A percentile compares a stretch with the other conserved stretches of the same genome.
These are phyloP conservation scores for Nanger granti DNA, from an alignment of 2,113 vertebrate genomes.

Conservation along the genomic window DNA sequence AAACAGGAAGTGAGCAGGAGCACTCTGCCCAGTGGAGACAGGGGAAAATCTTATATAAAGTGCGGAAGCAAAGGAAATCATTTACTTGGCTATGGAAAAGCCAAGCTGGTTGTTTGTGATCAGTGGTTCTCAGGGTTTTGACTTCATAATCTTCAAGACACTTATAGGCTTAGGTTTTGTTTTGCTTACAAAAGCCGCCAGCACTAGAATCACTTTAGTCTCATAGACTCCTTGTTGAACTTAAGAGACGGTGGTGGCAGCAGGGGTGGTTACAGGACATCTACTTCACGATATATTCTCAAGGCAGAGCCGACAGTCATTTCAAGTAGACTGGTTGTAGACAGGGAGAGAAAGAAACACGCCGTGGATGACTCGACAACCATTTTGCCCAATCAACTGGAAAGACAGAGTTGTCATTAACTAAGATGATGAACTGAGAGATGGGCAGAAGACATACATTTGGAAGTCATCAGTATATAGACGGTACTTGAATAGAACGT, in stretches of 20 bases:
- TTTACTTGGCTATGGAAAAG: background rate
- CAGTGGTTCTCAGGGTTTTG: background rate
- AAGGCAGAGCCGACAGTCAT: background rate
- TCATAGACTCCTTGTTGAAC: too few species aligned
- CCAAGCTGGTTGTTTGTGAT: background rate
- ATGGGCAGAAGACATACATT: too few species aligned
- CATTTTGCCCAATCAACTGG: background rate
- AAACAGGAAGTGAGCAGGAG: background rate
- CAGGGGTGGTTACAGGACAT: background rate
- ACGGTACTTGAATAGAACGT: background rate
- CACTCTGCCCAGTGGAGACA: accelerated
- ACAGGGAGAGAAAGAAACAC: background rate
- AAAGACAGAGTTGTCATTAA: background rate
- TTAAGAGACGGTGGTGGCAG: background rate
- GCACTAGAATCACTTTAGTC: background rate
- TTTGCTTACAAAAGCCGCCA: background rate
- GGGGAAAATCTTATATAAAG: too few species aligned
- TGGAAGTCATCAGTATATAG: background rate
- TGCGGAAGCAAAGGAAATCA: accelerated
- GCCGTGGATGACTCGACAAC: background rate
- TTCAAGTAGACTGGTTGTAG: background rate
- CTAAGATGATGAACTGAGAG: background rate
- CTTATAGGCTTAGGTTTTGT: background rate
- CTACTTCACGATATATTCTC: background rate
- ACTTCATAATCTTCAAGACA: background rate